These are phyloP conservation scores for Brevipalpus yothersi DNA, from an alignment of 1,140 invertebrate species.

Conservation along the genomic window DNA sequence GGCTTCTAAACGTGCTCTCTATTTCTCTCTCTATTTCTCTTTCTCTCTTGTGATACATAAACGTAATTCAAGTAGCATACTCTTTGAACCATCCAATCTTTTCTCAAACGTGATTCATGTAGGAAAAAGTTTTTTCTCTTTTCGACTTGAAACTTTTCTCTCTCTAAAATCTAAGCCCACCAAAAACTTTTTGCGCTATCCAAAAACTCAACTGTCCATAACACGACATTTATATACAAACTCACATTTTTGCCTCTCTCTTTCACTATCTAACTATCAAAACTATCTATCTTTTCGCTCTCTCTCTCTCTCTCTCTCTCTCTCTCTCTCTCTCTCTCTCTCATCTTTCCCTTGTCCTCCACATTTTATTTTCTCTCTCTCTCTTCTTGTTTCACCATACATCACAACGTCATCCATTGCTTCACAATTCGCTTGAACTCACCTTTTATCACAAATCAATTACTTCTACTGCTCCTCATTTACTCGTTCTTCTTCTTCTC, in stretches of 20 bases:
- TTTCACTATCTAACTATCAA: no score
- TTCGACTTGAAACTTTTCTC: no score
- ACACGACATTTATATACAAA: no score
- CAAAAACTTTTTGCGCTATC: no score
- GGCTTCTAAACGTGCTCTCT: neutral
- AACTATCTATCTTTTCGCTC: neutral
- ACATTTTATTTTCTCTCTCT: neutral
- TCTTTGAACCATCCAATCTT: no score
- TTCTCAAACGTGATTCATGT: no score
- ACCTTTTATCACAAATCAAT: neutral
- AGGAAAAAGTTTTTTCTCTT: no score
- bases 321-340: neutral
- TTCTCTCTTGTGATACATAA: neutral
- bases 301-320: neutral
- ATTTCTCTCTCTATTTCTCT: neutral
- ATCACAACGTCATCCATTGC: neutral
- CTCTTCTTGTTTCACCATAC: neutral
- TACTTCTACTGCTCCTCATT: neutral
- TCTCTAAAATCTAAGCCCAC: no score
- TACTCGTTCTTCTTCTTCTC: neutral
- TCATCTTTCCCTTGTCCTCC: neutral
- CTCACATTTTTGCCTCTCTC: no score
- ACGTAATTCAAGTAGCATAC: no score
- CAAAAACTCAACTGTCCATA: no score
- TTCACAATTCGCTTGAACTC: neutral